A percentile compares a stretch with the other conserved stretches of the same genome.
phyloP scores from a whole-genome alignment of 2,113 vertebrate species.

The Apus apus region DNA sequence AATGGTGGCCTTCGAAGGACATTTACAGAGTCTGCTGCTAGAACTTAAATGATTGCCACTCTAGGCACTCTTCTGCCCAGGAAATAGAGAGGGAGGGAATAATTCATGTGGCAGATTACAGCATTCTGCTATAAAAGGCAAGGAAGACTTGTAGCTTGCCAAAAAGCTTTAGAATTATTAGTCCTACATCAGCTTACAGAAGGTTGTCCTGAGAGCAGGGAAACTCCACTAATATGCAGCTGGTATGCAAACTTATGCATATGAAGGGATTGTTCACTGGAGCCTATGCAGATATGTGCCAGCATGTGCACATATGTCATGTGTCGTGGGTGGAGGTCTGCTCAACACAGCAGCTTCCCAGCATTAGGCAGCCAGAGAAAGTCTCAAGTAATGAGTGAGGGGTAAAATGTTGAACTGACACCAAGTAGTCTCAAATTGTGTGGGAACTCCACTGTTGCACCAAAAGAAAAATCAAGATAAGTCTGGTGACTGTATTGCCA shows the following conservation, averaged over 20 bases:
- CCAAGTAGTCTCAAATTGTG: neutral
- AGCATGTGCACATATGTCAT: neutral
- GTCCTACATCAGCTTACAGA: neutral
- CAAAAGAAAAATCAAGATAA: neutral
- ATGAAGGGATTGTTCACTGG: neutral
- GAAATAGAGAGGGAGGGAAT: neutral
- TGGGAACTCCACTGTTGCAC: neutral
- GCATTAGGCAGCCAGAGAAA: neutral
- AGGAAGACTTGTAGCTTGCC: neutral
- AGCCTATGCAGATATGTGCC: neutral
- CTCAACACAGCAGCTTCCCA: neutral
- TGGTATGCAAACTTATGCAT: neutral
- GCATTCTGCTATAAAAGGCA: neutral
- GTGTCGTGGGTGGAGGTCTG: neutral
- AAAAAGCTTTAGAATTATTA: neutral
- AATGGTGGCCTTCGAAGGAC: neutral
- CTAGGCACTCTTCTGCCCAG: neutral
- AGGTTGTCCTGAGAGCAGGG: neutral
- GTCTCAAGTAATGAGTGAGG: neutral
- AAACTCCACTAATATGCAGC: neutral
- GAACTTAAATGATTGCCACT: neutral
- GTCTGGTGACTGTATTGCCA: neutral
- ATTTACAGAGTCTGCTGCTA: neutral
- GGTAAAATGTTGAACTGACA: neutral
- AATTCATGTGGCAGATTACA: neutral